These are phyloP conservation scores for Nycticebus coucang DNA, from an alignment of 2,113 vertebrate species.

Conservation along the genomic window DNA sequence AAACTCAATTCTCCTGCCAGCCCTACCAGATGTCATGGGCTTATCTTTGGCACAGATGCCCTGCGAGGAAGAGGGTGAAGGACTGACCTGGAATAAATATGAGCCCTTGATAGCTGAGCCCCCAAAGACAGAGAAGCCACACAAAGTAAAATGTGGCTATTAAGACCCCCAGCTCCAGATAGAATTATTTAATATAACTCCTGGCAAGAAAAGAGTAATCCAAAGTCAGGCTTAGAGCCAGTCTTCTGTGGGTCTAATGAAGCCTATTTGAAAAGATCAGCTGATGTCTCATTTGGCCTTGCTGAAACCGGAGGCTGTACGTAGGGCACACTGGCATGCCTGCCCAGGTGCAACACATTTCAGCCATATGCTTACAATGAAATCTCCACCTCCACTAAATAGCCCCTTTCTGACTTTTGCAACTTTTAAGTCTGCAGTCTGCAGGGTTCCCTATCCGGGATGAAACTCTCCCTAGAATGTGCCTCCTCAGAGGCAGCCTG, in stretches of 20 bases:
- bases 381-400: not conserved
- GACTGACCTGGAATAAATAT: not conserved
- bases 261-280: not conserved
- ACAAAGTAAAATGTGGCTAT: conserved; percentile 71
- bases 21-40: not conserved
- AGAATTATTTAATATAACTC: conserved; percentile 77
- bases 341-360: not conserved
- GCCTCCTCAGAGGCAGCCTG: not conserved
- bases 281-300: conserved; percentile 21
- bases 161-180: conserved; percentile 74
- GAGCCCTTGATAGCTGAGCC: not conserved
- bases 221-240: not conserved
- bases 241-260: not conserved
- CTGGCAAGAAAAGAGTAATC: conserved; percentile 58
- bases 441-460: not conserved
- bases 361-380: not conserved
- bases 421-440: not conserved
- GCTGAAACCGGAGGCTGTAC: not conserved
- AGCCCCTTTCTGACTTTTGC: conserved; percentile 29
- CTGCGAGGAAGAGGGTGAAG: not conserved
- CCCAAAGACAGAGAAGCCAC: conserved; percentile 70
- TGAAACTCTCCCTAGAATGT: not conserved
- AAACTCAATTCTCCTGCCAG: not conserved
- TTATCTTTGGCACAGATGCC: conserved; percentile 17
- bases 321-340: not conserved